Conservation (phyloP, 2,113 vertebrate genomes). For the Hylia prasina region DNA sequence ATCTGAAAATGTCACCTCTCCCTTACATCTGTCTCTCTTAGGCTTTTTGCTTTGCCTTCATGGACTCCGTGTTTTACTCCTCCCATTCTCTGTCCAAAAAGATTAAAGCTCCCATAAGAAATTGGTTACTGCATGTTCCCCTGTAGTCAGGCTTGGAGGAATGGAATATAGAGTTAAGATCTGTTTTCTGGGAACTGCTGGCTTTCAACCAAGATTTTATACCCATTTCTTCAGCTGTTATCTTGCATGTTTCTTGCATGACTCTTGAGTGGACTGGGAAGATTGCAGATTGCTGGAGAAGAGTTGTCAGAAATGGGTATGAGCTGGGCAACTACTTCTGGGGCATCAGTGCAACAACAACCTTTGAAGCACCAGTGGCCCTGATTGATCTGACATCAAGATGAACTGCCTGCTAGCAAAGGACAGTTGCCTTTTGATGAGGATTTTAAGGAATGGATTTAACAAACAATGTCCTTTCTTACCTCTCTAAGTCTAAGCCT, state of each 20-base stretch:
- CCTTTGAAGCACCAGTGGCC: background rate
- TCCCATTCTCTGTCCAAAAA: background rate
- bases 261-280: background rate
- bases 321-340: background rate
- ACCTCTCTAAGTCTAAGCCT: background rate
- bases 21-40: background rate
- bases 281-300: background rate
- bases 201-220: background rate
- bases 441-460: background rate
- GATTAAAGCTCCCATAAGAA: background rate
- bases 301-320: background rate
- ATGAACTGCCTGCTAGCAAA: background rate
- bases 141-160: background rate
- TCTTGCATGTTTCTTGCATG: background rate
- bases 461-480: background rate
- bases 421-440: background rate
- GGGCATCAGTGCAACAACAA: background rate
- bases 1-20: background rate
- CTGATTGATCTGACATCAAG: background rate
- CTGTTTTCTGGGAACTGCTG: background rate
- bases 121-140: background rate
- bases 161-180: background rate
- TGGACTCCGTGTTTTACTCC: background rate
- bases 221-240: background rate
- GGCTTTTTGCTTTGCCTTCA: background rate